These are phyloP conservation scores for Steinernema carpocapsae DNA, from an alignment of 2,888 invertebrate genomes.

Conservation along the genomic window DNA sequence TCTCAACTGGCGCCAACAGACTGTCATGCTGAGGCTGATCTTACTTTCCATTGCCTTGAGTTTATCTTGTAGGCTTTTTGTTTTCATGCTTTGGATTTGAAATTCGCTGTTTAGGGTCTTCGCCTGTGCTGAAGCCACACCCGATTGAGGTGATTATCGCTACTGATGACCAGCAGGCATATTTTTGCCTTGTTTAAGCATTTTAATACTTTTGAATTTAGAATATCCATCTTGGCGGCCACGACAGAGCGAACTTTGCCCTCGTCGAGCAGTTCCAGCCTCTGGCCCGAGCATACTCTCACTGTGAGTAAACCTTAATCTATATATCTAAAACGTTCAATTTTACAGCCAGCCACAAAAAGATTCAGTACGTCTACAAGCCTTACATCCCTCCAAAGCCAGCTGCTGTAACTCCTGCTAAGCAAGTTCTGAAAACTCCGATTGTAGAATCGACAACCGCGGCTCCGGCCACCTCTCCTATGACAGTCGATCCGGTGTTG, in stretches of 20 bases:
- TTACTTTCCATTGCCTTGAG: neutral
- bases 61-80: neutral
- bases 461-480: neutral
- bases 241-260: constrained; percentile 14
- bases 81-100: neutral
- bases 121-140: neutral
- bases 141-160: constrained; percentile 4
- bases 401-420: neutral
- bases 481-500: neutral
- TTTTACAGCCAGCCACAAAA: constrained; percentile 6
- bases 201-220: neutral
- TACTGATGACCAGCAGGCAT: neutral
- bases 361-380: constrained; percentile 32
- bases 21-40: constrained; percentile 7
- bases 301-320: neutral
- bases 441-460: constrained; percentile 3
- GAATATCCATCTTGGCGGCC: neutral
- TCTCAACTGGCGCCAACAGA: constrained; percentile 11
- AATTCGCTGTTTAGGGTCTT: neutral
- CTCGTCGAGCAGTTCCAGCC: constrained; percentile 22
- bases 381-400: constrained; percentile 28
- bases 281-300: constrained; percentile 1
- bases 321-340: neutral
- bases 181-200: neutral
- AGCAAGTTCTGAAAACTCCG: neutral